Evolutionary conservation across 2,113 vertebrate genomes (phyloP).

Genomic region (Nasalis larvatus): DNA sequence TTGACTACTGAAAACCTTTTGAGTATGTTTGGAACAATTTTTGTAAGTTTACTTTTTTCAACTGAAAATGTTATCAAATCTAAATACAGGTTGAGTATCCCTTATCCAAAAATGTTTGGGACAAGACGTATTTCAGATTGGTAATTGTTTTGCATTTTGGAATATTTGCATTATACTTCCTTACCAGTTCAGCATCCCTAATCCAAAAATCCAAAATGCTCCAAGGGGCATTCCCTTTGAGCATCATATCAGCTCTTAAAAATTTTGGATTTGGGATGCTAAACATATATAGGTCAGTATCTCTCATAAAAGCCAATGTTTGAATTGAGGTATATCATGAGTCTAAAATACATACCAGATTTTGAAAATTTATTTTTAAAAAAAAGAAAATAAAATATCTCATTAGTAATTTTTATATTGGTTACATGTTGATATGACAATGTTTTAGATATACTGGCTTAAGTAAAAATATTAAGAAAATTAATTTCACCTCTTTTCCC

Average conservation of each 20-base stretch:
- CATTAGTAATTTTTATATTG: background rate
- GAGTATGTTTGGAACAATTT: background rate
- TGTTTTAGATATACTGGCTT: background rate
- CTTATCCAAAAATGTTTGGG: background rate
- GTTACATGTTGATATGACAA: background rate
- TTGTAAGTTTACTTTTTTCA: background rate
- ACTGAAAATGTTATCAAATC: background rate
- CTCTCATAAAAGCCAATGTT: background rate
- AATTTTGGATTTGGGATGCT: background rate
- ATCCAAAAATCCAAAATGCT: background rate
- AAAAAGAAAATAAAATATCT: background rate
- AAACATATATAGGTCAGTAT: background rate
- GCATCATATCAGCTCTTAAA: background rate
- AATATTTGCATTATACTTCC: background rate
- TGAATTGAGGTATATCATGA: background rate
- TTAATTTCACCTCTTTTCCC: background rate
- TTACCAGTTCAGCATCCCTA: background rate
- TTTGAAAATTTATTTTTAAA: background rate
- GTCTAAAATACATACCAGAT: background rate
- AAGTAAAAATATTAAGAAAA: background rate
- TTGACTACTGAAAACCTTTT: background rate
- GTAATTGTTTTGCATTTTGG: background rate
- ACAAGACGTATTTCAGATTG: background rate
- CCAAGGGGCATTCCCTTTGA: background rate
- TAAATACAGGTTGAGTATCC: background rate